Evolutionary conservation across 2,113 vertebrate species (phyloP).

Genomic region (Odontesthes bonariensis): DNA sequence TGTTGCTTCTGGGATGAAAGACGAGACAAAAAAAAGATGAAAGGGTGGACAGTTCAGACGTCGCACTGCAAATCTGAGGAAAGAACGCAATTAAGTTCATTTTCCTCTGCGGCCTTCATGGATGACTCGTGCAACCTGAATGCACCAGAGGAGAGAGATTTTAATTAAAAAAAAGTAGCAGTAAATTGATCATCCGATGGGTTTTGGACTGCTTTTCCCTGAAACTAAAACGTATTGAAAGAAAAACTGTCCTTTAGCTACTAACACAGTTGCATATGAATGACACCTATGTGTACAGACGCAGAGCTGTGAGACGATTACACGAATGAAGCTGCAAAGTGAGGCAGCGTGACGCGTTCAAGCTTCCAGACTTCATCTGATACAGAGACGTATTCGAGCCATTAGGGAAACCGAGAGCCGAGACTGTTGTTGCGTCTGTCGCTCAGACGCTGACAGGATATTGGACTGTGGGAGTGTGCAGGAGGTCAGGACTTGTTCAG

Average conservation of each 20-base stretch:
- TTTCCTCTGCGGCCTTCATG: background rate
- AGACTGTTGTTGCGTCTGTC: constrained; percentile 34
- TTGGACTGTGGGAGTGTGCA: constrained; percentile 25
- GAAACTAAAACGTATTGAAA: background rate
- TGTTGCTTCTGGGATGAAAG: background rate
- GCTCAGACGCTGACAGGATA: constrained; percentile 44
- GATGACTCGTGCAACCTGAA: background rate
- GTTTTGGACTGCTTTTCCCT: background rate
- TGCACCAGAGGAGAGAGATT: background rate
- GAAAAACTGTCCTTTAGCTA: constrained; percentile 3
- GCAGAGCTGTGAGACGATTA: background rate
- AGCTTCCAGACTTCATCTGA: constrained; percentile 40
- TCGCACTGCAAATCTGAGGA: constrained; percentile 29
- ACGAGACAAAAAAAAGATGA: constrained; percentile 6
- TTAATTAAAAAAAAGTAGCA: too few species aligned
- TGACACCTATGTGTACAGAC: background rate
- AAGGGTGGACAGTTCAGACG: constrained; percentile 29
- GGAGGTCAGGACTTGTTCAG: constrained; percentile 14
- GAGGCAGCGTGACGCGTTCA: constrained; percentile 1
- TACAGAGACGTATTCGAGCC: constrained; percentile 13
- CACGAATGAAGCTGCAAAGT: background rate
- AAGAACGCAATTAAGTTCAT: background rate
- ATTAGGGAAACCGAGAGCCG: background rate
- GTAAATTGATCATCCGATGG: background rate
- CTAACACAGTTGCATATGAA: background rate